phyloP scores from a whole-genome alignment of 2,113 vertebrate species.

The Mellivora capensis region DNA sequence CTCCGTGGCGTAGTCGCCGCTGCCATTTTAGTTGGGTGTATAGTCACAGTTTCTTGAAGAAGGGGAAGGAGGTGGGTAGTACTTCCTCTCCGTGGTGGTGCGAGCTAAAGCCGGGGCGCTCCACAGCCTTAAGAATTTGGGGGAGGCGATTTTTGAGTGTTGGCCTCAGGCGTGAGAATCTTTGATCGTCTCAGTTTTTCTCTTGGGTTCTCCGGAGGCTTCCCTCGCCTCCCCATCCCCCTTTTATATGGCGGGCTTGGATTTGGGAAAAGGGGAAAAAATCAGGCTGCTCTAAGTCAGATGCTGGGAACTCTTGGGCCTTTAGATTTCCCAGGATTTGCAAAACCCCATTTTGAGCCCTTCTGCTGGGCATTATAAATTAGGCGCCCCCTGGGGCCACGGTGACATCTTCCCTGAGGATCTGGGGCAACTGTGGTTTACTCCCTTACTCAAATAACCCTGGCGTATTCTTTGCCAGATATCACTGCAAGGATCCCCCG shows the following conservation, averaged over 20 bases:
- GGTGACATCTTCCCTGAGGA: conserved; percentile 58
- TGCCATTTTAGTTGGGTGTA: conserved; percentile 71
- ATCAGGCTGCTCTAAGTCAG: background rate
- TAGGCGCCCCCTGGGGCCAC: conserved; percentile 28
- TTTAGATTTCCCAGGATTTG: conserved; percentile 2
- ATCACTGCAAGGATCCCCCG: background rate
- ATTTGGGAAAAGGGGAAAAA: background rate
- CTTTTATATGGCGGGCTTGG: background rate
- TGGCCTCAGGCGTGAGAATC: conserved; percentile 33
- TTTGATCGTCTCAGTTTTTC: background rate
- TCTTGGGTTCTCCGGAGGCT: background rate
- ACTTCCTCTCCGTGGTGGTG: background rate
- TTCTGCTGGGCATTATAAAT: conserved; percentile 14
- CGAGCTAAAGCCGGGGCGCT: background rate
- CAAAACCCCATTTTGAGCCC: conserved; percentile 15
- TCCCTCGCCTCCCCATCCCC: background rate
- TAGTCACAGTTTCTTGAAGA: background rate
- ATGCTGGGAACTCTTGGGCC: conserved; percentile 9
- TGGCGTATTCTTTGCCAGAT: background rate
- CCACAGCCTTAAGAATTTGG: background rate
- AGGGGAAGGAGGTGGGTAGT: conserved; percentile 39
- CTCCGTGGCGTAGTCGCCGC: conserved; percentile 58
- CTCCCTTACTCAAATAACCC: conserved; percentile 9
- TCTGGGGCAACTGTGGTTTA: conserved; percentile 25
- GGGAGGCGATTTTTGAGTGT: background rate